These are phyloP conservation scores for Antennarius striatus DNA, from an alignment of 2,113 vertebrate species.

Conservation along the genomic window DNA sequence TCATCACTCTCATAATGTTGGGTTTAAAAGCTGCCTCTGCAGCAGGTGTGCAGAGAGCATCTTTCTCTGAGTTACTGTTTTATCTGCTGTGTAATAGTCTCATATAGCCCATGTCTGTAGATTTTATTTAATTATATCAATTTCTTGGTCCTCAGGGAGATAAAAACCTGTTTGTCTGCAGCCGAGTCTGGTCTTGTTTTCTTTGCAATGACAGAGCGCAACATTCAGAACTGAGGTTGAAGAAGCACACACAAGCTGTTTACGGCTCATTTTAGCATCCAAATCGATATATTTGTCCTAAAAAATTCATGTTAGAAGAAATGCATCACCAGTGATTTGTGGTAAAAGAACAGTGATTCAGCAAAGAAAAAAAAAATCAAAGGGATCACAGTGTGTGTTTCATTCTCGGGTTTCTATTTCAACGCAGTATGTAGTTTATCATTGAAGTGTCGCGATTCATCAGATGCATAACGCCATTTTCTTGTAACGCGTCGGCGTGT, in stretches of 20 bases:
- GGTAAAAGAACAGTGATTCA: constrained; percentile 41
- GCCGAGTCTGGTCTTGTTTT: constrained; percentile 27
- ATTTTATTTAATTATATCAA: constrained; percentile 50
- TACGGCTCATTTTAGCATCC: constrained; percentile 30
- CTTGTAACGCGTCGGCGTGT: too few species aligned
- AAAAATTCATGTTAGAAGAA: constrained; percentile 54
- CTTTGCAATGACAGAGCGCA: neutral
- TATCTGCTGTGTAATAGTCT: constrained; percentile 53
- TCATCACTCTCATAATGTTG: too few species aligned
- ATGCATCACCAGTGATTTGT: constrained; percentile 15
- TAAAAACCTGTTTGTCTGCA: constrained; percentile 24
- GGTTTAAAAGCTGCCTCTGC: neutral
- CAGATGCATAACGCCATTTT: neutral
- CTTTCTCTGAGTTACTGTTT: constrained; percentile 37
- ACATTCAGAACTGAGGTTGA: constrained; percentile 13
- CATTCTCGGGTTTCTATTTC: constrained; percentile 20
- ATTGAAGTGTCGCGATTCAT: constrained; percentile 16
- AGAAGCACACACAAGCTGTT: neutral
- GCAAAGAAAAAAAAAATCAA: constrained; percentile 10
- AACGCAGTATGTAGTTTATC: constrained; percentile 3
- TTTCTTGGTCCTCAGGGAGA: constrained; percentile 32
- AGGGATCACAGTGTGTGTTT: constrained; percentile 17
- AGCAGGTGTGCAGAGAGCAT: constrained; percentile 1
- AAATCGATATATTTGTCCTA: constrained; percentile 51
- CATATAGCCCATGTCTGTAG: constrained; percentile 35